phyloP scores from a whole-genome alignment of 2,797 vertebrate species.

The Scyliorhinus canicula region DNA sequence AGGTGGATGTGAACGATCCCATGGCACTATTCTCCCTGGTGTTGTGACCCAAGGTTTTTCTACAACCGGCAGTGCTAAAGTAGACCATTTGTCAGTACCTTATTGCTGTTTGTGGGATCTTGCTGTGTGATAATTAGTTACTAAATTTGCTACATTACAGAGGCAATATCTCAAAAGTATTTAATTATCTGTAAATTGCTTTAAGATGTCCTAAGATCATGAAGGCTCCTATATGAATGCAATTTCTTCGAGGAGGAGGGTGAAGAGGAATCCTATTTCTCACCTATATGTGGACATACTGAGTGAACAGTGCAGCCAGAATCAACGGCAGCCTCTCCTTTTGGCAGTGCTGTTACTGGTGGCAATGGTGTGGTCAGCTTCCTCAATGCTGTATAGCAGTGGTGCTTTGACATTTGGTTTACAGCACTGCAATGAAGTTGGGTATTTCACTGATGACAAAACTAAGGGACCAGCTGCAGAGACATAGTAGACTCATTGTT shows the following conservation, averaged over 20 bases:
- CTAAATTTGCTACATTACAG: background rate
- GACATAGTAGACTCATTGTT: background rate
- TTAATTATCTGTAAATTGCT: background rate
- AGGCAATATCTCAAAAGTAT: background rate
- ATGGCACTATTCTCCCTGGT: background rate
- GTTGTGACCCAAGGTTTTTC: background rate
- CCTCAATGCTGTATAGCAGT: background rate
- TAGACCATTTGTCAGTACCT: background rate
- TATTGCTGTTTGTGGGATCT: background rate
- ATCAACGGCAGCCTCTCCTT: background rate
- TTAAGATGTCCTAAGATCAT: background rate
- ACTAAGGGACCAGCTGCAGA: background rate
- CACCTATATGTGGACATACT: background rate
- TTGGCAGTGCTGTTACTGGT: background rate
- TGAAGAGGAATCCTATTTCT: background rate
- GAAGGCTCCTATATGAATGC: background rate
- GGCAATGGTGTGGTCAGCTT: background rate
- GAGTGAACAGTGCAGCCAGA: background rate
- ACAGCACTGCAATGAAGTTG: background rate
- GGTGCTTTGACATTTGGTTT: background rate
- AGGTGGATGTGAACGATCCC: background rate
- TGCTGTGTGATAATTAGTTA: background rate
- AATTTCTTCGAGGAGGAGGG: background rate
- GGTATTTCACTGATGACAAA: background rate
- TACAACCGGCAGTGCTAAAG: background rate